Percentiles rank a stretch among this genome's conserved stretches.
Evolutionary conservation across 2,888 invertebrate genomes (phyloP).

Genomic region (Tanypteryx hageni): DNA sequence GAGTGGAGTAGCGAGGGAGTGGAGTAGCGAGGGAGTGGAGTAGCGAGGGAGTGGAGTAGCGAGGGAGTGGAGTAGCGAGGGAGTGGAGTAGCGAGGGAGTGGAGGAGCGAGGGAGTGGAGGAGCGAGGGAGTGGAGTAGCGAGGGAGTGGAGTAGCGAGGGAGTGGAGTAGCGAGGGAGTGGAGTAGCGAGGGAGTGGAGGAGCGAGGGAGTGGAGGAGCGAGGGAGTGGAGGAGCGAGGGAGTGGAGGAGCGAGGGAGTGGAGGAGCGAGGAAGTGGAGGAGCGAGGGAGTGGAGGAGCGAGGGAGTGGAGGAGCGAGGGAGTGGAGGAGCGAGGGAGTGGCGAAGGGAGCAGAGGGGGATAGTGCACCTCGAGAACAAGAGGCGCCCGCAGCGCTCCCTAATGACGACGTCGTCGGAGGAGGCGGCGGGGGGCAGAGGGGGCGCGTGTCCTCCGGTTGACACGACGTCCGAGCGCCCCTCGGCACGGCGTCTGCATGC

Average conservation of each 20-base stretch:
- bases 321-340: background rate
- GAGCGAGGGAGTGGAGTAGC: background rate
- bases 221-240: background rate
- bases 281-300: background rate
- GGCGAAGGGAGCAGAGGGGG: no score
- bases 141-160: background rate
- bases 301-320: background rate
- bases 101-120: background rate
- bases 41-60: background rate
- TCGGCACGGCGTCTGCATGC: background rate
- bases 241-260: background rate
- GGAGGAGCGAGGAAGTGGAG: background rate
- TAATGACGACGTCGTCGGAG: conserved; percentile 34
- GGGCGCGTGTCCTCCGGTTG: conserved; percentile 27
- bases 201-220: background rate
- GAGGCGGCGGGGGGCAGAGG: background rate
- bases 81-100: background rate
- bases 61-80: background rate
- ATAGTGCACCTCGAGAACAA: background rate
- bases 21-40: background rate
- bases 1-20: no score
- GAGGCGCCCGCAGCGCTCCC: conserved; percentile 32
- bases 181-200: background rate
- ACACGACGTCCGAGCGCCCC: conserved; percentile 39
- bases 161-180: background rate